Percentiles rank a stretch among this genome's conserved stretches.
Evolutionary conservation across 2,113 vertebrate genomes (phyloP).

Genomic region (Numida meleagris): DNA sequence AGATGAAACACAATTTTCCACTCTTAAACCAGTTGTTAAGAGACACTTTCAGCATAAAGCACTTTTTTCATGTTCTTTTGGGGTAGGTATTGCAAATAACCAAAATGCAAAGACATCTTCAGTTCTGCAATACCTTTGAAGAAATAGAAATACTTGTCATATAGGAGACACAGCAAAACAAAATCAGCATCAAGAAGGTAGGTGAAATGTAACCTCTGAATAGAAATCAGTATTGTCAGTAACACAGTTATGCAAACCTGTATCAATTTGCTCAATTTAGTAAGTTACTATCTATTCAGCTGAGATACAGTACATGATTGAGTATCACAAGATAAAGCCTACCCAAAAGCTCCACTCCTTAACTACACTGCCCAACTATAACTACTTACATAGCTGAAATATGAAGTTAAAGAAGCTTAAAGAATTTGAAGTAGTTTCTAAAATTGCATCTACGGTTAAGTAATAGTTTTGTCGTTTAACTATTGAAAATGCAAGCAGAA

Average conservation of each 20-base stretch:
- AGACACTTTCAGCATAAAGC: background rate
- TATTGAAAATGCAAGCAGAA: background rate
- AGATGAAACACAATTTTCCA: background rate
- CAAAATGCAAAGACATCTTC: background rate
- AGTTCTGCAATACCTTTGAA: background rate
- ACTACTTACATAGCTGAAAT: background rate
- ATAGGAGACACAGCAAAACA: background rate
- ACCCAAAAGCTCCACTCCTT: background rate
- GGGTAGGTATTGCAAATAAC: background rate
- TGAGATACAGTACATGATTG: background rate
- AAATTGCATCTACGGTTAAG: background rate
- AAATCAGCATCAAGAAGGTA: background rate
- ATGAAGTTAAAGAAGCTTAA: background rate
- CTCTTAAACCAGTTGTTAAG: background rate
- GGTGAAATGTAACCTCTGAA: background rate
- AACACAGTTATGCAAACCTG: background rate
- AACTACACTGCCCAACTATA: background rate
- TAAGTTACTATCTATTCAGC: background rate
- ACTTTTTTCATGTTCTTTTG: background rate
- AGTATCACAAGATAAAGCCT: background rate
- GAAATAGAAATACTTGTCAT: background rate
- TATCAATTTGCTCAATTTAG: background rate
- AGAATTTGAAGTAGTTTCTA: background rate
- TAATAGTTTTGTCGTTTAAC: background rate
- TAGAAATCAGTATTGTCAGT: background rate